These are phyloP conservation scores for Tridacna crocea DNA, from an alignment of 2,888 invertebrate genomes.

Conservation along the genomic window DNA sequence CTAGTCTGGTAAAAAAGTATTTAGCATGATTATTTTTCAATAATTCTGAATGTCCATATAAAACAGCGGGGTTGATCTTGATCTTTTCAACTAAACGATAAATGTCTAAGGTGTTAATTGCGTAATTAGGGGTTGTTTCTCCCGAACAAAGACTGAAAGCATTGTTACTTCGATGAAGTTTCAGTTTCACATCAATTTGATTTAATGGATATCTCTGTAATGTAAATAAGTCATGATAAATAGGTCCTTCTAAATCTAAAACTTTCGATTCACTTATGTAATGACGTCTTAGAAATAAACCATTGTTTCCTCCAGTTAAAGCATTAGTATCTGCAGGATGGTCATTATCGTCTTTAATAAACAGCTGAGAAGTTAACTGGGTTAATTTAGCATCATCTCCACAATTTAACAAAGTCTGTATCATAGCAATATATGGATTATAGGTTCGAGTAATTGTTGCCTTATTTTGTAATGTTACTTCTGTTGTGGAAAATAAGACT, in stretches of 20 bases:
- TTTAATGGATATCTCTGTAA: slow-evolving; percentile 43
- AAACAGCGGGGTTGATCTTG: slow-evolving; percentile 44
- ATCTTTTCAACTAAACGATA: slow-evolving; percentile 20
- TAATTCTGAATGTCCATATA: slow-evolving; percentile 38
- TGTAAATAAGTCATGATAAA: slow-evolving; percentile 46
- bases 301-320: slow-evolving; percentile 12
- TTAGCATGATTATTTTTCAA: slow-evolving; percentile 28
- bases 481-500: slow-evolving; percentile 32
- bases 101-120: slow-evolving; percentile 26
- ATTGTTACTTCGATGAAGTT: slow-evolving; percentile 34
- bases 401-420: slow-evolving; percentile 27
- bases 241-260: slow-evolving; percentile 34
- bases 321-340: slow-evolving; percentile 11
- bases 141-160: slow-evolving; percentile 42
- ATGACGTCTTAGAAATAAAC: background rate
- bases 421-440: slow-evolving; percentile 28
- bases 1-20: slow-evolving; percentile 33
- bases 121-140: slow-evolving; percentile 5
- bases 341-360: slow-evolving; percentile 22
- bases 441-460: slow-evolving; percentile 22
- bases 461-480: slow-evolving; percentile 36
- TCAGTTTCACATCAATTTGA: slow-evolving; percentile 41
- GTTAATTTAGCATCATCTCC: slow-evolving; percentile 12
- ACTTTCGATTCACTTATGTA: slow-evolving; percentile 20
- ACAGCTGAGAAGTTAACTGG: slow-evolving; percentile 19